Base-by-base conservation (phyloP, 30 jellyfish, hydroid and myxozoan genomes). In the Morbakka virulenta region DNA sequence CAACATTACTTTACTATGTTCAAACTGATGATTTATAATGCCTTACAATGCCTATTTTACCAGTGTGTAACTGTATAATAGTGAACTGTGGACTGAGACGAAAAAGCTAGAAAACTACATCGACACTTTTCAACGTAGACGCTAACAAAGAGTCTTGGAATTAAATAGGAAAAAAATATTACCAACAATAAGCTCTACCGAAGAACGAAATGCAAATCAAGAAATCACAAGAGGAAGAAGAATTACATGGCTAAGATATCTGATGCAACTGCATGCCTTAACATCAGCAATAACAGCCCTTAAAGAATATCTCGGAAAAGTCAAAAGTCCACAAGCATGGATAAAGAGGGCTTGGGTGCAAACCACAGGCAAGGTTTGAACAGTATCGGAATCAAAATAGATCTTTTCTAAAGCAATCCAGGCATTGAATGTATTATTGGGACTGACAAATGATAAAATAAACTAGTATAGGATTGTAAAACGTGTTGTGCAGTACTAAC, bases 61-160 rank as follows among this genome's bases (percentile, higher is more conserved):
- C 14, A 67, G 71, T 67, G n/a, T 67, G 29, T 67, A 32, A 32
- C 70, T 67, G 72, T 67, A 32, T 67, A 67, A 67, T 67, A 67
- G 80, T 32, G 70, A 67, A 32, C 70, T 67, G 11, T 67, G 80
- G 80, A 67, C 80, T n/a, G n/a, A n/a, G n/a, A n/a, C n/a, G 21
- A 53, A 53, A n/a, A n/a, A n/a, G 69, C 21, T 3, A n/a, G 69
- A 53, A 53, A n/a, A 53, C 4, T 3, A 6, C 69, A 53, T 53
- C 3, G 69, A 53, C 21, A 53, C 69, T 32, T 53, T 53, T 53
- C 69, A 53, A 53, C 4, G 69, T 3, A 53, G 11, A 3, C 21
- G n/a, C n/a, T n/a, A 3, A 53, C 31, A 53, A 53, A 53, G 21
- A 53, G 21, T 3, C 69, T 53, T 4, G 69, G 69, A 53, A 53